These are phyloP conservation scores for Enteromius fasciolatus DNA, from an alignment of 2,797 vertebrate genomes.

Conservation along the genomic window DNA sequence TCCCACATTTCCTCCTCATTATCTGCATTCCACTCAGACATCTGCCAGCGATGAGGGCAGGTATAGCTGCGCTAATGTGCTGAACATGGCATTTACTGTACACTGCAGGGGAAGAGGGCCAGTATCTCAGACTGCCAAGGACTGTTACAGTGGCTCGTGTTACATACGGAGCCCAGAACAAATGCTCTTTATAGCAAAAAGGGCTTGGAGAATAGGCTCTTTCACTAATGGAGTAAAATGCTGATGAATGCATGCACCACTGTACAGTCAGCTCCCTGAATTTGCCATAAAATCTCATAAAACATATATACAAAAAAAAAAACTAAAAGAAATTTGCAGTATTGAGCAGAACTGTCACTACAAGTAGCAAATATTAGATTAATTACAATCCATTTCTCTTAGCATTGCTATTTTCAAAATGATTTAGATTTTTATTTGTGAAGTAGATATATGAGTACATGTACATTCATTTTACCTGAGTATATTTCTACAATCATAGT, in stretches of 20 bases:
- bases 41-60: constrained; percentile 42
- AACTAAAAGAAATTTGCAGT: not conserved
- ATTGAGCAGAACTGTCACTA: constrained; percentile 10
- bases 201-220: constrained; percentile 41
- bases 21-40: constrained; percentile 47
- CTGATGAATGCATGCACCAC: constrained; percentile 43
- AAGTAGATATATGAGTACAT: not conserved
- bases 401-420: constrained; percentile 4
- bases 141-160: constrained; percentile 38
- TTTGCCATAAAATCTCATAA: constrained; percentile 21
- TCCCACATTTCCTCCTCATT: constrained; percentile 40
- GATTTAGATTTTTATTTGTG: not conserved
- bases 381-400: not conserved
- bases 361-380: constrained; percentile 17
- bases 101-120: constrained; percentile 32
- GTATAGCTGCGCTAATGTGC: constrained; percentile 38
- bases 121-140: constrained; percentile 38
- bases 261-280: constrained; percentile 30
- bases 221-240: constrained; percentile 49
- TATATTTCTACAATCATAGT: too few species aligned
- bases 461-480: not conserved
- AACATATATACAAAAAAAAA: constrained; percentile 11
- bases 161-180: constrained; percentile 47
- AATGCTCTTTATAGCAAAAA: constrained; percentile 48
- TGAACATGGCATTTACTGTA: constrained; percentile 41